Evolutionary conservation across 2,888 invertebrate species (phyloP), one percentile per base, ranked within the genome.

Genomic region (Agelastica alni): DNA sequence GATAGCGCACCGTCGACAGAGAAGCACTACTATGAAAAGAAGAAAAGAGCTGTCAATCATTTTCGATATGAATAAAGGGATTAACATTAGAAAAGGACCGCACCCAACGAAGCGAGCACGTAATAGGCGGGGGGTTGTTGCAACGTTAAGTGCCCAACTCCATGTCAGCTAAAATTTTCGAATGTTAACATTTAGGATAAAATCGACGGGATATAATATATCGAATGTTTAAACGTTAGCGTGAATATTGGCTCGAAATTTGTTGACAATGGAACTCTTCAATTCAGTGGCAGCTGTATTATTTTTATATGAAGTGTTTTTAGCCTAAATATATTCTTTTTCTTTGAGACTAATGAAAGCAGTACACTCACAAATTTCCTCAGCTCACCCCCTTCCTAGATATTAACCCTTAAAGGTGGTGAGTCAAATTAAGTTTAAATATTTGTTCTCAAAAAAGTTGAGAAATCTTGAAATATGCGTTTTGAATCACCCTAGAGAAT

Each of bases 91-190:
- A 73, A 73, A 74, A 69, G 65, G 65, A 62, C 66, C 70, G 69
- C 49, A 10, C 41, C 49, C 32, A 28, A 37, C 18, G 16, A 12
- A n/a, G 31, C 44, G 14, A 12, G 61, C 64, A 61, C 55, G 10
- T 20, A 20, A 12, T 39, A 20, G 20, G 37, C 20, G 37, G 37
- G 58, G 18, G 56, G 16, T 51, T 69, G 70, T 71, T 71, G 70
- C 66, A 71, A 71, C 70, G 67, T 72, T 72, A 75, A 74, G 73
- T 73, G 73, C 73, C 72, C 72, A 73, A 73, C 74, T 74, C 71
- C 65, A 70, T 72, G 73, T 73, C 73, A 71, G 68, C 70, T 63
- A 64, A 70, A 70, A 68, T 26, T 70, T 71, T 69, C 68, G 65
- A 70, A 66, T 65, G 70, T 65, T 62, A 26, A 66, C 69, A 59